phyloP scores from a whole-genome alignment of 2,888 invertebrate species.

The Steinernema hermaphroditum region DNA sequence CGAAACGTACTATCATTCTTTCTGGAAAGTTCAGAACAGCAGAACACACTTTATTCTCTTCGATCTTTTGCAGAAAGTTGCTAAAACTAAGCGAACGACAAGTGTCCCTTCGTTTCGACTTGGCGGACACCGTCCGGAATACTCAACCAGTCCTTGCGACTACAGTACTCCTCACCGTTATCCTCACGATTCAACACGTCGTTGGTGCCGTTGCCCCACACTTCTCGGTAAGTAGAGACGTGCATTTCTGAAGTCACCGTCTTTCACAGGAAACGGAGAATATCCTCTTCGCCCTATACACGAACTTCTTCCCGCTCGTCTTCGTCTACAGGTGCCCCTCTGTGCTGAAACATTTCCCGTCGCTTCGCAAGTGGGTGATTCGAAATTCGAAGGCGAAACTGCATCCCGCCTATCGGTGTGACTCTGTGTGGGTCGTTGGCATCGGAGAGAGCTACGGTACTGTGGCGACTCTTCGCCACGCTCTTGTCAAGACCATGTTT shows the following conservation, averaged over 20 bases:
- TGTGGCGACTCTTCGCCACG: too few species aligned
- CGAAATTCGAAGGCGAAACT: not conserved
- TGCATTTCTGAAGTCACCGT: not conserved
- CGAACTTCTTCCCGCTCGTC: not conserved
- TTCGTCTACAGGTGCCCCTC: not conserved
- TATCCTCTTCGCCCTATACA: not conserved
- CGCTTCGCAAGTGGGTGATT: not conserved
- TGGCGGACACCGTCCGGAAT: not conserved
- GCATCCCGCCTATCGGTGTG: not conserved
- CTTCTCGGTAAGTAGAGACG: too few species aligned
- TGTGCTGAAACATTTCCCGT: not conserved
- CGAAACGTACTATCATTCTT: too few species aligned
- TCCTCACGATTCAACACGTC: not conserved
- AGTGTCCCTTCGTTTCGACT: not conserved
- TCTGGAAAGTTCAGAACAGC: too few species aligned
- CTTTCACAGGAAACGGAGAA: not conserved
- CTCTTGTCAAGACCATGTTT: too few species aligned
- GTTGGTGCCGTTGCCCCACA: not conserved
- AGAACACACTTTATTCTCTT: too few species aligned
- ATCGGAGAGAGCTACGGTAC: not conserved
- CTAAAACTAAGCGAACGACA: not conserved
- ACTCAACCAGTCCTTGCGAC: not conserved
- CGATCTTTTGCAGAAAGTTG: not conserved
- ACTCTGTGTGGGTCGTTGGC: conserved; percentile 1
- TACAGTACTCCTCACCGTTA: not conserved